A percentile compares a stretch with the other conserved stretches of the same genome.
phyloP scores from a whole-genome alignment of 2,797 vertebrate genomes.

The Scleropages formosus region DNA sequence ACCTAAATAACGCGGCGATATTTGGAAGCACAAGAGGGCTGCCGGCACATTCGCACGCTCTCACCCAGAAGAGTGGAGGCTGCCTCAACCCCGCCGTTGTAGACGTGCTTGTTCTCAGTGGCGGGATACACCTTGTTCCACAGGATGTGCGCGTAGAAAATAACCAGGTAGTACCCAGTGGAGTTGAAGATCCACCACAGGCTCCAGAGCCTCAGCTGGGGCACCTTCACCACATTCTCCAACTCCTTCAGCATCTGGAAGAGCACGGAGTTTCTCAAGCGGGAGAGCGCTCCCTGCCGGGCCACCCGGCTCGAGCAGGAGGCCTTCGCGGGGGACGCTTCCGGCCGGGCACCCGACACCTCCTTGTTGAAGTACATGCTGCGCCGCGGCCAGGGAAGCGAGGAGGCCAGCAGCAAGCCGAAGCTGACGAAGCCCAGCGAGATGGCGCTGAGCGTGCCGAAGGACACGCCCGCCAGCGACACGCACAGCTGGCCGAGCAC shows the following conservation, averaged over 20 bases:
- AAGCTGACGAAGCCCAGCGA: conserved; percentile 83
- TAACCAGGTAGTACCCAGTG: conserved; percentile 87
- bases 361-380: conserved; percentile 87
- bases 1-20: too few relatives aligned
- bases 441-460: conserved; percentile 65
- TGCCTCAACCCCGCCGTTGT: conserved; percentile 89
- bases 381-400: conserved; percentile 79
- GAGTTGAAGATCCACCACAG: conserved; percentile 97
- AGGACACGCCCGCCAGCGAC: conserved; percentile 57
- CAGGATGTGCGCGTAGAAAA: conserved; percentile 89
- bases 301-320: too few relatives aligned
- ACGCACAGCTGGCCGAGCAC: conserved; percentile 85
- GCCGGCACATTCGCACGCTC: conserved; percentile 23
- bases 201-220: conserved; percentile 86
- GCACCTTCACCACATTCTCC: conserved; percentile 50
- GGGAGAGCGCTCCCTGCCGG: not conserved
- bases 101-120: conserved; percentile 58
- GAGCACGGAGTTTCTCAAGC: conserved; percentile 63
- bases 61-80: conserved; percentile 83
- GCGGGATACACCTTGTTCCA: conserved; percentile 73
- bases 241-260: conserved; percentile 80
- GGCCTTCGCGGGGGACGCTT: conserved; percentile 64
- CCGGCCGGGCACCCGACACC: conserved; percentile 31
- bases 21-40: too few relatives aligned
- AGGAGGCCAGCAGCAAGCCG: conserved; percentile 73